Base-by-base conservation (phyloP, 2,113 vertebrate species). In the Brachyhypopomus gauderio region DNA sequence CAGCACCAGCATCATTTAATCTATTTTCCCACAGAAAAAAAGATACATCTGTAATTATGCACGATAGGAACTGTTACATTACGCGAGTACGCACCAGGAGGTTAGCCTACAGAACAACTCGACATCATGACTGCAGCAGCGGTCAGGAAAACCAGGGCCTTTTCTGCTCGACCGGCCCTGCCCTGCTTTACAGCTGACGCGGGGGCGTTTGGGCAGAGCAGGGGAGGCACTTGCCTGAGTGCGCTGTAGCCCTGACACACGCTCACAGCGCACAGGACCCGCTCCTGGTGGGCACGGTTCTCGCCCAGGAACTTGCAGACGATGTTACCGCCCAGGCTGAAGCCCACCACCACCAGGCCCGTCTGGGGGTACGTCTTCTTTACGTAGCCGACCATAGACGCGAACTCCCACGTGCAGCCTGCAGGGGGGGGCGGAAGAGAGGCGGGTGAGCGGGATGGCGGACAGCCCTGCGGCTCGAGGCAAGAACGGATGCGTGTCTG, bases 341-440 rank as follows among this genome's bases (percentile, higher is more conserved):
- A 99, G 85, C 98, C 98, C 78, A 99, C 95, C 0, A 98, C 96
- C 0, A 97, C 94, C 78, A 99, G 90, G 87, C 95, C 95, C 27
- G 95, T 96, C 83, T 97, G 93, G 56, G 95, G 95, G 64, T 95
- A 96, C 0, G 92, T 88, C 89, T 95, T 96, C 92, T 94, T 98
- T 81, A 99, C 98, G 93, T 96, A 95, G 84, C 92, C 95, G 7
- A 99, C 98, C 98, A 99, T 99, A 77, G 97, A 93, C 12, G 95
- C 91, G 77, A 97, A 99, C 81, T 99, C 98, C 98, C 98, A 99
- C 0, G 97, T 99, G 87, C 97, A 99, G 62, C 98, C 98, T 99
- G 76, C 0, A 5, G 79, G 77, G 78, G 12, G 75, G 78, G 12
- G 75, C 77, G 81, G 1, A 64, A 25, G 22, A 66, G 7, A n/a